Conservation (phyloP, 2,113 vertebrate species). For the Brienomyrus brachyistius region DNA sequence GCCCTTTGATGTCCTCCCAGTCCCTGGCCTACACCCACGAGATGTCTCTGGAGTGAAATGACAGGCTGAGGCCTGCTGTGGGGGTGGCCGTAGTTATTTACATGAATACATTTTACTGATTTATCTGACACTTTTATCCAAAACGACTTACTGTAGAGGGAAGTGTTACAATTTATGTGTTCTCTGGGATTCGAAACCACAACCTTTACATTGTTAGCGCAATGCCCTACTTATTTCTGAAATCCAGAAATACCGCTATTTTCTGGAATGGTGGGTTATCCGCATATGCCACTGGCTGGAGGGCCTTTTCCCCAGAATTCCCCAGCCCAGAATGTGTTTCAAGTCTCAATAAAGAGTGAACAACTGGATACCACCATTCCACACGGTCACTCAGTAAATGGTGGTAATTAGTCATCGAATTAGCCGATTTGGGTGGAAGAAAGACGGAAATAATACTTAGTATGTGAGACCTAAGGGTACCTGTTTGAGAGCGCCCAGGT, state of each 20-base stretch:
- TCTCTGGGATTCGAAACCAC: neutral
- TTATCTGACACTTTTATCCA: neutral
- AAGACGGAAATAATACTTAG: neutral
- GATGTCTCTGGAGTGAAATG: neutral
- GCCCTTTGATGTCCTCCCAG: neutral
- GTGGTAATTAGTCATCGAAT: neutral
- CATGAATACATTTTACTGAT: neutral
- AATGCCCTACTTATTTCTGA: neutral
- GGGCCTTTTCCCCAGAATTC: neutral
- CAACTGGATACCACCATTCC: neutral
- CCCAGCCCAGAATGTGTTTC: neutral
- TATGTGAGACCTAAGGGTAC: conserved; percentile 26
- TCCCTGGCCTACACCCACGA: neutral
- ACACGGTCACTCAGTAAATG: neutral
- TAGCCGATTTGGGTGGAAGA: neutral
- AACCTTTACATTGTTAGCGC: neutral
- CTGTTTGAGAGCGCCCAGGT: conserved; percentile 55
- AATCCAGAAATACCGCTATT: neutral
- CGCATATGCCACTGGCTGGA: neutral
- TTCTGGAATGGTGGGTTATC: neutral
- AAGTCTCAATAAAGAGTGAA: neutral
- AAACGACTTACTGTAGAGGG: neutral
- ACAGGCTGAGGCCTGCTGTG: neutral
- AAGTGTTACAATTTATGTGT: neutral
- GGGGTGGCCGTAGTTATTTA: neutral